Evolutionary conservation across 1,140 invertebrate species (phyloP), one percentile per base, ranked within the genome.

Genomic region (Drosophila gunungcola): DNA sequence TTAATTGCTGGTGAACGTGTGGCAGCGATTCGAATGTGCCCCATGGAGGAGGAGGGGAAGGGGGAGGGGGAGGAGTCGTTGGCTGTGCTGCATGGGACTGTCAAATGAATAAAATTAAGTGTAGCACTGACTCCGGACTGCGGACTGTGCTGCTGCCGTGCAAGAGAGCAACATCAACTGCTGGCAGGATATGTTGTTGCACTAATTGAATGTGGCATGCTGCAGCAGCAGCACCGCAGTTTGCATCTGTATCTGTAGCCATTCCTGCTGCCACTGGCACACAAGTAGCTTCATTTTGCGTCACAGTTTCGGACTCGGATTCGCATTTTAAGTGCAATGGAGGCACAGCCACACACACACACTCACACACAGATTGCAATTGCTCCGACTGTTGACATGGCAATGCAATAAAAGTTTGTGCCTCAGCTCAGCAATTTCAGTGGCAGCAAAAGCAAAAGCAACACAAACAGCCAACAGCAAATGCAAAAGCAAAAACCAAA

Each of bases 31-130:
- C 73, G 54, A 76, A 77, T 78, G 64, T 79, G 70, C 65, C 54
- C 48, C 58, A 60, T 63, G 53, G 69, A 54, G 57, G 73, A 67
- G 29, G 5, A n/a, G n/a, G n/a, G n/a, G n/a, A 1, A 21, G 16
- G 16, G 5, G 29, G 29, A 32, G 29, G 29, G 29, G 0, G 5
- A 7, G 29, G 29, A 32, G 29, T 6, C 1, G 29, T 5, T 5
- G 29, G 5, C 29, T 74, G 65, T 70, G 81, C 81, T 83, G 83
- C 73, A 80, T 78, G 84, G 29, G 48, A 51, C 48, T 88, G 84
- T 89, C 84, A 89, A 89, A 89, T 89, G 84, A 89, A 89, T 89
- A 89, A 89, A 89, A 89, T 89, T 89, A 89, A 89, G 84, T 88
- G 84, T 89, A 88, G 84, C 76, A 78, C 54, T 45, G 73, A 77